These are phyloP conservation scores for Lacerta viridis DNA, from an alignment of 2,797 vertebrate species.

Conservation along the genomic window DNA sequence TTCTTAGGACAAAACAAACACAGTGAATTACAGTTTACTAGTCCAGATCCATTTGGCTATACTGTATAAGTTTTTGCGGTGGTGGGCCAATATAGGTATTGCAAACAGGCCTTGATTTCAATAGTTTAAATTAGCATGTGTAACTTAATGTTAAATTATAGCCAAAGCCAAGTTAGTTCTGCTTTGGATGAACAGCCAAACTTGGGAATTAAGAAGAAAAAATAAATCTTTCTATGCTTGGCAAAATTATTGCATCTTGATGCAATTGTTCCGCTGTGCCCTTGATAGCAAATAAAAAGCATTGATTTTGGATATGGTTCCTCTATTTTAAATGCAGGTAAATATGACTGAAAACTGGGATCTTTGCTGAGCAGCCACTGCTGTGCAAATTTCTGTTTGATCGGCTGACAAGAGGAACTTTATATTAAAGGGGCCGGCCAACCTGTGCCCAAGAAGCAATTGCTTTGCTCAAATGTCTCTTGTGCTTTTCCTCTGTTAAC, in stretches of 20 bases:
- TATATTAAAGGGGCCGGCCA: not conserved
- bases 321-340: not conserved
- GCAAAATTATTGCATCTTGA: not conserved
- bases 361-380: slow-evolving; percentile 11
- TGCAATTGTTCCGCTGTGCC: not conserved
- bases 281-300: slow-evolving; percentile 30
- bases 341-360: slow-evolving; percentile 11
- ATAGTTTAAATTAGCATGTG: not conserved
- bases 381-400: not conserved
- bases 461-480: not conserved
- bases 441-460: not conserved
- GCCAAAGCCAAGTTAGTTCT: not conserved
- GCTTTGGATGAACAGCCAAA: not conserved
- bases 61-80: not conserved
- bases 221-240: not conserved
- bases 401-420: slow-evolving; percentile 1
- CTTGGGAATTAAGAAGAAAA: not conserved
- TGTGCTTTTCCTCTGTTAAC: not conserved
- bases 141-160: not conserved
- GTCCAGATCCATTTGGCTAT: not conserved
- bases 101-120: not conserved
- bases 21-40: not conserved
- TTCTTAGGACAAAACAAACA: not conserved
- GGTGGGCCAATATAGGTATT: not conserved
- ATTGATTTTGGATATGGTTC: slow-evolving; percentile 7